Evolutionary conservation across 2,888 invertebrate genomes (phyloP).

Genomic region (Ctenicera cuprea): DNA sequence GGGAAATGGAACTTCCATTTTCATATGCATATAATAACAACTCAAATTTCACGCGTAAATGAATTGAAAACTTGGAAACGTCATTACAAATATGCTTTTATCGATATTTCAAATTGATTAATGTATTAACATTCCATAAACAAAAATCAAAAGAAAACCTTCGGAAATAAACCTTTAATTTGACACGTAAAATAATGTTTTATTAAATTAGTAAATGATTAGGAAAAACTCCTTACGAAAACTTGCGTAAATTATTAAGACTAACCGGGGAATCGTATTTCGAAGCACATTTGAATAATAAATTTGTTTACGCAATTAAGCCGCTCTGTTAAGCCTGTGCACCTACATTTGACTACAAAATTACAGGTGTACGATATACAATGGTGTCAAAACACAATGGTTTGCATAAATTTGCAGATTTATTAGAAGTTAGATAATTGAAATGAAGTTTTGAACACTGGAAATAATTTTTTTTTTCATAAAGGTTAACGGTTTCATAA

Average conservation of each 20-base stretch:
- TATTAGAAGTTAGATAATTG: no score
- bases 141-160: no score
- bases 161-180: no score
- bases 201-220: no score
- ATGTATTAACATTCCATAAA: neutral
- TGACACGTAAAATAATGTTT: no score
- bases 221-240: neutral
- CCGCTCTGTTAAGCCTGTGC: conserved; percentile 7
- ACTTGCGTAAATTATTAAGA: neutral
- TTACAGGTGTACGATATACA: neutral
- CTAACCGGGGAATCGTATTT: conserved; percentile 1
- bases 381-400: no score
- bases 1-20: conserved; percentile 31
- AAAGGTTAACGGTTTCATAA: no score
- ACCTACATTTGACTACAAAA: neutral
- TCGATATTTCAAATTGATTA: neutral
- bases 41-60: neutral
- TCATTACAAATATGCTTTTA: neutral
- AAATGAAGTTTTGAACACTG: no score
- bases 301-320: conserved; percentile 28
- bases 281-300: conserved; percentile 14
- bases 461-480: no score
- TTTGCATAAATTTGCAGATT: no score
- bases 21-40: neutral
- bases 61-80: conserved; percentile 11